Evolutionary conservation across 2,888 invertebrate genomes (phyloP).

Genomic region (Calliopum simillimum): DNA sequence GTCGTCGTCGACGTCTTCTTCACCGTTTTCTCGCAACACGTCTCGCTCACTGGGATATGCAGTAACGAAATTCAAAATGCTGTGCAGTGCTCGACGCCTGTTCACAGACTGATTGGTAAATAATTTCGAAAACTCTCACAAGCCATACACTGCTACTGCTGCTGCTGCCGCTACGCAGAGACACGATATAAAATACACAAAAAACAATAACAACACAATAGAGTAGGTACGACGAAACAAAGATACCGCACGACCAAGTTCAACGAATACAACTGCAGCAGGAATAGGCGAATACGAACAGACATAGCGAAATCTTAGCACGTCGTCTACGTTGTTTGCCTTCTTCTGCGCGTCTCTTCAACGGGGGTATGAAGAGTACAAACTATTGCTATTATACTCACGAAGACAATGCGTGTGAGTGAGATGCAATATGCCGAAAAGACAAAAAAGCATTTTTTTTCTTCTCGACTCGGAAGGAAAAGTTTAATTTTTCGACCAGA

Average conservation of each 20-base stretch:
- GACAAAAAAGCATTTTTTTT: constrained; percentile 1
- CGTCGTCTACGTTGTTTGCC: constrained; percentile 21
- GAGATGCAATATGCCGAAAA: neutral
- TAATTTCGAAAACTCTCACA: constrained; percentile 45
- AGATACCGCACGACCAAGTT: neutral
- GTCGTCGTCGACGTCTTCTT: neutral
- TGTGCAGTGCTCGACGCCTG: constrained; percentile 58
- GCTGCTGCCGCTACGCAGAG: constrained; percentile 24
- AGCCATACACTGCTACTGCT: constrained; percentile 44
- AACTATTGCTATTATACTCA: too few relatives aligned
- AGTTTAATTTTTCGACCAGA: neutral
- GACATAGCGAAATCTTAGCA: neutral
- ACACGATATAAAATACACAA: neutral
- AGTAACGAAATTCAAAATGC: constrained; percentile 48
- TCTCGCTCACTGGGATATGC: constrained; percentile 6
- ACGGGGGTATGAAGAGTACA: too few relatives aligned
- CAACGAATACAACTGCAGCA: neutral
- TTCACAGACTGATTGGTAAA: constrained; percentile 55
- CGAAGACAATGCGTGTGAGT: too few relatives aligned
- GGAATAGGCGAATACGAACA: constrained; percentile 8
- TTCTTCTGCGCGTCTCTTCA: constrained; percentile 32
- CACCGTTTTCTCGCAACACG: neutral
- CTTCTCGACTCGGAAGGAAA: neutral
- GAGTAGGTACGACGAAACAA: constrained; percentile 20
- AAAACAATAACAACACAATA: too few relatives aligned